Base-by-base conservation (phyloP, 2,888 invertebrate genomes). In the Spisula solida region DNA sequence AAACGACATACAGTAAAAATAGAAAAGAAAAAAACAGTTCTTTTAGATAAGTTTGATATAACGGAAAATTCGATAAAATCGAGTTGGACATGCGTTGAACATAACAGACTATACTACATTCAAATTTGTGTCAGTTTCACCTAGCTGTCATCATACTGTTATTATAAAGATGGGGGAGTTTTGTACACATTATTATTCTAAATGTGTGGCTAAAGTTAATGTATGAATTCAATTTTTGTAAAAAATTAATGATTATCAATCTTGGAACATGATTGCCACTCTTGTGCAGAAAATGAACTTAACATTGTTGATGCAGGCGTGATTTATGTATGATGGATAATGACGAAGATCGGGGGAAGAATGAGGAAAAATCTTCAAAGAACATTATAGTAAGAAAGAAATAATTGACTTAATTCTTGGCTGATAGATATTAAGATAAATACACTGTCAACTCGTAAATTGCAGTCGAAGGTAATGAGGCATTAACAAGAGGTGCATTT, bases 401-500 rank as follows among this genome's bases (percentile, higher is more conserved):
- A n/a, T 66, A 66, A 66, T 66, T 66, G 60, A 66, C 25, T 66
- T 66, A 25, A 66, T 66, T n/a, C 60, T 12, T n/a, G 60, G 25
- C 60, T 25, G 60, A 66, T 66, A 25, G 25, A 66, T 66, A 66
- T 66, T 56, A 25, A 25, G 60, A 66, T 66, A 66, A 10, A 66
- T 75, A 75, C 34, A 31, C 75, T 31, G 75, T 75, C 75, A 75
- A 75, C 16, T 75, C 18, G 31, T 75, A 75, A 75, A 75, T 75
- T 75, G 5, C 75, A 34, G 34, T 34, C 75, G 34, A 18, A 34
- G 75, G 31, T 75, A 75, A 75, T 75, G 75, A 75, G 70, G 29
- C 70, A 29, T 70, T n/a, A 70, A 18, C 6, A 0, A 29, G n/a
- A 29, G 16, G 75, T 75, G 75, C 34, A 75, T 75, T 75, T 41